Evolutionary conservation across 2,113 vertebrate species (phyloP), one percentile per base, ranked within the genome.

Genomic region (Sapajus apella): DNA sequence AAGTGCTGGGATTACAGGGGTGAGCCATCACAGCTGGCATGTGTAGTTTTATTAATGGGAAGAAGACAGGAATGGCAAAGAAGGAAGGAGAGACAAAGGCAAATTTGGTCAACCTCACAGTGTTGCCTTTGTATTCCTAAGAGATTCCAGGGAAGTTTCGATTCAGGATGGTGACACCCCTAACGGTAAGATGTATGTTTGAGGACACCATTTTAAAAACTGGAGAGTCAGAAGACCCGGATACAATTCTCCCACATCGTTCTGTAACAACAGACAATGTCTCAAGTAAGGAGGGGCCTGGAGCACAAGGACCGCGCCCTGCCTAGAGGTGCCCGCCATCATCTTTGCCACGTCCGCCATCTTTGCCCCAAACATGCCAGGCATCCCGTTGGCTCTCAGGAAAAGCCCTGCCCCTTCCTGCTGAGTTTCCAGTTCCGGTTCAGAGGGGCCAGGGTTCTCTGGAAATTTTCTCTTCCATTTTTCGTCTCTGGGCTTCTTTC

Each of bases 11-110:
- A 61, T 61, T 61, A 61, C 25, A 61, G 25, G 58, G 11, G 58
- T 61, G 25, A 64, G 61, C 61, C 61, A 30, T 2, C 61, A 64
- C 61, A 64, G 61, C 61, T 13, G 61, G 25, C 66, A 40, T 35
- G 37, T 92, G 14, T 45, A 82, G 23, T 88, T 93, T 89, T 47
- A 73, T 84, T 86, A 76, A 92, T 73, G 1, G 35, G 8, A 80
- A 72, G 37, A 68, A 72, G 47, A 35, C 2, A 30, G 43, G 37
- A 73, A 16, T 25, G n/a, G 47, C 45, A 27, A 92, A 98, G 95
- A 75, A 6, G 37, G 40, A 86, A 32, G 50, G 40, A 55, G 25
- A 95, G n/a, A 90, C 1, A 52, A 56, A 95, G 37, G 27, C 52
- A 61, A 45, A 58, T 43, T 21, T 61, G 32, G 75, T 37, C 37